Evolutionary conservation across 1,140 invertebrate genomes (phyloP).

Genomic region (Drosophila saltans): DNA sequence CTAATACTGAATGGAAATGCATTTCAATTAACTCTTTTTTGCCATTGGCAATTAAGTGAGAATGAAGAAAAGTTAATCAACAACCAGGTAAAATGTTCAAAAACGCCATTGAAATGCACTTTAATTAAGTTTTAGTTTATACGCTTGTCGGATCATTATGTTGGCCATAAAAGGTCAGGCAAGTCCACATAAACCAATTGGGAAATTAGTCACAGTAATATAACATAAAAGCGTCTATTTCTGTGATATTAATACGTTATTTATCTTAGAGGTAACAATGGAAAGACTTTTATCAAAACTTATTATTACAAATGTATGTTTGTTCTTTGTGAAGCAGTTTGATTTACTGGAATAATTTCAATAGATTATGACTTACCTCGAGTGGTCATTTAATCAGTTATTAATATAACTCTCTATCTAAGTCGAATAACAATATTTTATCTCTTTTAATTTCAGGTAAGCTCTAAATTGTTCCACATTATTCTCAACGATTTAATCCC

Average conservation of each 20-base stretch:
- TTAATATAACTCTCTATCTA: background rate
- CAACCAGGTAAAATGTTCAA: slow-evolving; percentile 7
- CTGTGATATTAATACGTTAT: too few species aligned
- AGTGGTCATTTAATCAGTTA: too few species aligned
- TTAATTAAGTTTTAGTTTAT: background rate
- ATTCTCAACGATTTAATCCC: slow-evolving; percentile 16
- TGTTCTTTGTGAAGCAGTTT: too few species aligned
- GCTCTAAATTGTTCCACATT: slow-evolving; percentile 2
- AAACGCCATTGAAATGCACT: background rate
- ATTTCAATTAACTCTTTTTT: slow-evolving; percentile 48
- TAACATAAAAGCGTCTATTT: too few species aligned
- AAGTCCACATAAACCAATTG: too few species aligned
- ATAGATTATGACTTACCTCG: too few species aligned
- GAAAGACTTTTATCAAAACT: too few species aligned
- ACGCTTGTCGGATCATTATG: background rate
- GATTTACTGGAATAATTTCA: too few species aligned
- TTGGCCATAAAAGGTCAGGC: too few species aligned
- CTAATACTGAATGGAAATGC: slow-evolving; percentile 37
- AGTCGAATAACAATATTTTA: background rate
- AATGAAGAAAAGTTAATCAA: slow-evolving; percentile 16
- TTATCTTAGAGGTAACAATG: too few species aligned
- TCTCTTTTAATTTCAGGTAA: slow-evolving; percentile 44
- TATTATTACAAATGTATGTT: too few species aligned
- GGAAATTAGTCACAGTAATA: too few species aligned
- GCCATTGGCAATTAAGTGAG: slow-evolving; percentile 46